These are phyloP conservation scores for Morone saxatilis DNA, from an alignment of 2,113 vertebrate genomes.

Conservation along the genomic window DNA sequence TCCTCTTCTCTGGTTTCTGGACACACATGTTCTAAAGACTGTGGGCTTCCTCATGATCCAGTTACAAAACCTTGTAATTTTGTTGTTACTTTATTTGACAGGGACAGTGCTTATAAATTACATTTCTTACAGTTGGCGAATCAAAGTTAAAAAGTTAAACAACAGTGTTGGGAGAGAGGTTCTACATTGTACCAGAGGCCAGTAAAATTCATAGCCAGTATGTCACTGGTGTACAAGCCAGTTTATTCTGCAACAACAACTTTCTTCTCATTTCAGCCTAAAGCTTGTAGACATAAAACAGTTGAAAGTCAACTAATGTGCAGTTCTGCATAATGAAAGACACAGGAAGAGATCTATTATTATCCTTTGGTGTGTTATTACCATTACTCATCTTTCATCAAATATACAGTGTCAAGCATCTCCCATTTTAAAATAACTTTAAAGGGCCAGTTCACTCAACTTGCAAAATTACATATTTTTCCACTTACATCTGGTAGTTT, in stretches of 20 bases:
- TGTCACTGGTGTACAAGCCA: neutral
- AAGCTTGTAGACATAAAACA: neutral
- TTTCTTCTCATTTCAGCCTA: neutral
- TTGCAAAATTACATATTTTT: neutral
- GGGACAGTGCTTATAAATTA: no score
- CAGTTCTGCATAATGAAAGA: neutral
- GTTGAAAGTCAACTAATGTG: neutral
- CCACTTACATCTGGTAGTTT: neutral
- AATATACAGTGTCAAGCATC: constrained; percentile 7
- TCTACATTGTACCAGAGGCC: neutral
- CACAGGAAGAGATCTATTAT: neutral
- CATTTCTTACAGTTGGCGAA: no score
- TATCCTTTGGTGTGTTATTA: constrained; percentile 28
- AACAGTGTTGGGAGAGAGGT: neutral
- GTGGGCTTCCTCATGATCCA: neutral
- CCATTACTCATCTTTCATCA: neutral
- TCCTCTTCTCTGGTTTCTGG: neutral
- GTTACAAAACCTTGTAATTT: neutral
- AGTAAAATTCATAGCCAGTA: neutral
- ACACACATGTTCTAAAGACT: constrained; percentile 6
- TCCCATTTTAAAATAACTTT: neutral
- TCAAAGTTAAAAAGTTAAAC: neutral
- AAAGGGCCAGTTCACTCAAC: neutral
- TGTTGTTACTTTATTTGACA: no score
- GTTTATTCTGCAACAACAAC: neutral